Conservation (phyloP, 2,888 invertebrate species). For the Torymus aiolomorphi region DNA sequence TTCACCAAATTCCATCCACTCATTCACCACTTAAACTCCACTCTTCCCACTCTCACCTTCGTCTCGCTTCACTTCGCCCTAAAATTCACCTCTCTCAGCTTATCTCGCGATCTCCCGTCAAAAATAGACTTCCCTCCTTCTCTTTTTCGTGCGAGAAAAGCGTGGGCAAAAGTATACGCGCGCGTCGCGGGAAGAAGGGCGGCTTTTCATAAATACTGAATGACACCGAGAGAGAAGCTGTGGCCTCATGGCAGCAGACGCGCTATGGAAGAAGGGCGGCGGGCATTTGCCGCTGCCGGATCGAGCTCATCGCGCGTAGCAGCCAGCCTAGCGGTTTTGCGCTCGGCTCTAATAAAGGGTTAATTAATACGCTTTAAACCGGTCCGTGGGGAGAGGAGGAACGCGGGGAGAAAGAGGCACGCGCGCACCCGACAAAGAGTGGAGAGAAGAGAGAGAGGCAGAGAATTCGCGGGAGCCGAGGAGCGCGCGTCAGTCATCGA, state of each 20-base stretch:
- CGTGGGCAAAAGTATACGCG: slow-evolving; percentile 43
- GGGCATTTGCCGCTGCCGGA: slow-evolving; percentile 62
- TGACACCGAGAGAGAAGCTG: slow-evolving; percentile 63
- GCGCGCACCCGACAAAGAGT: slow-evolving; percentile 41
- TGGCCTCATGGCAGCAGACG: slow-evolving; percentile 58
- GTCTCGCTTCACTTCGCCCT: slow-evolving; percentile 35
- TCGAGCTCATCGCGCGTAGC: slow-evolving; percentile 68
- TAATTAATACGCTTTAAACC: slow-evolving; percentile 75
- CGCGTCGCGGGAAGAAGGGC: slow-evolving; percentile 56
- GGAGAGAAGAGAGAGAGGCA: background rate
- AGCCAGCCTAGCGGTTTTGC: slow-evolving; percentile 70
- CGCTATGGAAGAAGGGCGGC: slow-evolving; percentile 52
- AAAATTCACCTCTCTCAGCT: slow-evolving; percentile 34
- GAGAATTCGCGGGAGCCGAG: background rate
- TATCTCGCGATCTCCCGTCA: no score
- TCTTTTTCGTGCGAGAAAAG: slow-evolving; percentile 30
- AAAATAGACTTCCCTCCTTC: no score
- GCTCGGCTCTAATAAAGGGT: slow-evolving; percentile 73
- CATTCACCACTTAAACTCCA: no score
- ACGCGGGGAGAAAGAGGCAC: background rate
- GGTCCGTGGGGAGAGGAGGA: slow-evolving; percentile 55
- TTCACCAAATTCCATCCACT: no score
- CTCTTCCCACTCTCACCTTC: no score
- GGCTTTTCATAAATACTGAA: slow-evolving; percentile 74
- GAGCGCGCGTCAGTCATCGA: slow-evolving; percentile 46